Conservation (phyloP, 2,797 vertebrate species). For the Lepus oiostolus region DNA sequence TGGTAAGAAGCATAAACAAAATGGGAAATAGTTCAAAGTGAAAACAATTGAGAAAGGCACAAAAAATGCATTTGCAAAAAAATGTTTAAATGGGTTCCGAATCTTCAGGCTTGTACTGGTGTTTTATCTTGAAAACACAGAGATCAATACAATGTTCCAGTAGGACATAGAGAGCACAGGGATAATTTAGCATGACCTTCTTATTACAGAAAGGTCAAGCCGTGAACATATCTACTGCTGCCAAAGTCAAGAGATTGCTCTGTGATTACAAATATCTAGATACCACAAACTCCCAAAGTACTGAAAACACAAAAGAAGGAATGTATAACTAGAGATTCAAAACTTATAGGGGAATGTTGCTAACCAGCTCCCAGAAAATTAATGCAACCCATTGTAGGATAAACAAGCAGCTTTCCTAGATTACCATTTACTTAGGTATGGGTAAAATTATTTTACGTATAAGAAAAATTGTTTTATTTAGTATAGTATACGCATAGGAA, state of each 20-base stretch:
- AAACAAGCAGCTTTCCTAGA: not conserved
- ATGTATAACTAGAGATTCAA: constrained; percentile 48
- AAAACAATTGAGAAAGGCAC: not conserved
- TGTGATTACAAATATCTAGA: constrained; percentile 68
- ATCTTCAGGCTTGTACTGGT: constrained; percentile 26
- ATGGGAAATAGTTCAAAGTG: not conserved
- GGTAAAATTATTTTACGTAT: constrained; percentile 4
- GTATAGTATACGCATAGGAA: not conserved
- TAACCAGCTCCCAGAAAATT: not conserved
- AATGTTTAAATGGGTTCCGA: constrained; percentile 56
- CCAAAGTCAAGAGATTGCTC: constrained; percentile 65
- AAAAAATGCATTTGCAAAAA: constrained; percentile 55
- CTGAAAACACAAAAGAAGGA: constrained; percentile 12
- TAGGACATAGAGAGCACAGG: constrained; percentile 55
- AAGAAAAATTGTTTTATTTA: not conserved
- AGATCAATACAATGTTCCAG: constrained; percentile 18
- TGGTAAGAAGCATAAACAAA: not conserved
- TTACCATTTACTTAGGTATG: not conserved
- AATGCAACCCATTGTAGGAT: not conserved
- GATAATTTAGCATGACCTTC: constrained; percentile 69
- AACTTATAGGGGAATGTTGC: constrained; percentile 20
- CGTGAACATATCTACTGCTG: constrained; percentile 59
- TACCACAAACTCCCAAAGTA: not conserved
- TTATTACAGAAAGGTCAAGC: constrained; percentile 77
- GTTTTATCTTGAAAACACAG: constrained; percentile 56